Percentiles rank a stretch among this genome's conserved stretches.
Evolutionary conservation across 1,140 invertebrate genomes (phyloP).

Genomic region (Coenobita brevimanus): DNA sequence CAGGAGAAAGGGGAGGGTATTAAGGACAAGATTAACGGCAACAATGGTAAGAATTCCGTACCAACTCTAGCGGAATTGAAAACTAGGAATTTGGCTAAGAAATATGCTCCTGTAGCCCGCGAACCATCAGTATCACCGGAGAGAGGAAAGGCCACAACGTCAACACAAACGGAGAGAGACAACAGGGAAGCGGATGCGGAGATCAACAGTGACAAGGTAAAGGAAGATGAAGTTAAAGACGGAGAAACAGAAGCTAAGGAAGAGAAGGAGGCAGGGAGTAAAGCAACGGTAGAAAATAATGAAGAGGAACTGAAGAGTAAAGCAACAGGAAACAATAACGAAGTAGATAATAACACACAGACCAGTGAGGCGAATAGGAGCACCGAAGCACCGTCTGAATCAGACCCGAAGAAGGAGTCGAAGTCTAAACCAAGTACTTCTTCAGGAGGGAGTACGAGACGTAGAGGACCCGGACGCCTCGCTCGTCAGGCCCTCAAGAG

Average conservation of each 20-base stretch:
- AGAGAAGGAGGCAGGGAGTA: background rate
- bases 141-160: background rate
- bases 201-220: background rate
- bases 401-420: background rate
- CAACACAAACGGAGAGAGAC: constrained; percentile 6
- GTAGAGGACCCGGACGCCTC: constrained; percentile 34
- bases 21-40: background rate
- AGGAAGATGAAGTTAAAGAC: constrained; percentile 3
- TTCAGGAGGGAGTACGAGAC: background rate
- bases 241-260: constrained; percentile 1
- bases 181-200: constrained; percentile 2
- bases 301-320: background rate
- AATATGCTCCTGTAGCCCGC: background rate
- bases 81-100: background rate
- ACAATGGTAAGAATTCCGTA: background rate
- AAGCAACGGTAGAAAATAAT: background rate
- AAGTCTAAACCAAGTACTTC: constrained; percentile 18
- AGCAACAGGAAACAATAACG: background rate
- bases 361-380: background rate
- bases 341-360: background rate
- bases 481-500: constrained; percentile 52
- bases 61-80: background rate
- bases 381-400: background rate
- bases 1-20: constrained; percentile 23
- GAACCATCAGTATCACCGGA: constrained; percentile 35